Conservation (phyloP, 64 coral and sea anemone species). For the Porites lutea region DNA sequence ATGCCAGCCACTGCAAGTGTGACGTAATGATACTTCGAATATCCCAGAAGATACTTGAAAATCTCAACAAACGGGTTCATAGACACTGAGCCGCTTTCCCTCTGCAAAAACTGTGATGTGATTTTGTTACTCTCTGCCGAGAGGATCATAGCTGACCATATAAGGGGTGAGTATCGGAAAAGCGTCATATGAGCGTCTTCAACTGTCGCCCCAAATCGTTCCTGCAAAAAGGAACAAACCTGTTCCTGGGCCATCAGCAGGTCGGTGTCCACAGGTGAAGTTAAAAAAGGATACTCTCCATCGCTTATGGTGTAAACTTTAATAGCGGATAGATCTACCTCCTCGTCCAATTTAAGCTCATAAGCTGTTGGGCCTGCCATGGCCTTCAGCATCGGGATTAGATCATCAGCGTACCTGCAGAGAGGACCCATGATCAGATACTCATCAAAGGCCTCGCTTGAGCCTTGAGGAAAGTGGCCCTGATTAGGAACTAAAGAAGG, state of each 20-base stretch:
- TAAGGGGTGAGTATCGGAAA: slow-evolving; percentile 74
- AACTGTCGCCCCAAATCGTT: slow-evolving; percentile 57
- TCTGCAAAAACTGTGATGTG: slow-evolving; percentile 48
- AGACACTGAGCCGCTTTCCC: slow-evolving; percentile 25
- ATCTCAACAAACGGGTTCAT: slow-evolving; percentile 85
- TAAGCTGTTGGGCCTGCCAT: slow-evolving; percentile 69
- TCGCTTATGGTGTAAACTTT: slow-evolving; percentile 75
- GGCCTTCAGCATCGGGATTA: slow-evolving; percentile 72
- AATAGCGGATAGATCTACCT: slow-evolving; percentile 81
- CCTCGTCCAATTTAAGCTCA: slow-evolving; percentile 69
- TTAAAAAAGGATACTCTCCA: slow-evolving; percentile 62
- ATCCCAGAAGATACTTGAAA: slow-evolving; percentile 79
- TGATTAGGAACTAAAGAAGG: slow-evolving; percentile 72
- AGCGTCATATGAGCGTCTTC: slow-evolving; percentile 46
- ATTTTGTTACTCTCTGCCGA: slow-evolving; percentile 63
- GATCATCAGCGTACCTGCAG: slow-evolving; percentile 84
- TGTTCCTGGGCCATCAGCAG: slow-evolving; percentile 51
- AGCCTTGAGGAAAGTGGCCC: slow-evolving; percentile 78
- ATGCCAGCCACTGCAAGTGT: slow-evolving; percentile 58
- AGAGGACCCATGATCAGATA: slow-evolving; percentile 91
- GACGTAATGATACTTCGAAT: slow-evolving; percentile 86
- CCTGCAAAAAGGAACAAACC: slow-evolving; percentile 61
- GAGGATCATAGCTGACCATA: slow-evolving; percentile 78
- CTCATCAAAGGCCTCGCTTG: slow-evolving; percentile 67
- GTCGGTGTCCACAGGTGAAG: slow-evolving; percentile 54